Evolutionary conservation across 2,888 invertebrate genomes (phyloP).

Genomic region (Spisula subtruncata): DNA sequence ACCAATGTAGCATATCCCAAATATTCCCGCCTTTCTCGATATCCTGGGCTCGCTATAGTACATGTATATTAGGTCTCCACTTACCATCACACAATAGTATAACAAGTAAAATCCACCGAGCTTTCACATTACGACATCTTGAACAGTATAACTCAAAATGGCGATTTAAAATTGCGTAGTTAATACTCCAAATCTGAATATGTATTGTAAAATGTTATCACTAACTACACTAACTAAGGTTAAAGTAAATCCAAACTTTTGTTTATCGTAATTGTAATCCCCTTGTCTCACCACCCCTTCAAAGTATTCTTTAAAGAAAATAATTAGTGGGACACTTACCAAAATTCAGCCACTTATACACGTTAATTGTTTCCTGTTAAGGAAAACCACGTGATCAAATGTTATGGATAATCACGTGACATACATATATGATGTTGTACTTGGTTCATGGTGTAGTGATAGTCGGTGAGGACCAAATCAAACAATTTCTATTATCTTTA

Average conservation of each 20-base stretch:
- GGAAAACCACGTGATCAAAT: no score
- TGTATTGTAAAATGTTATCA: background rate
- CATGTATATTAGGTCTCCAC: no score
- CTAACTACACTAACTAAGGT: background rate
- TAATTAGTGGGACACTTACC: slow-evolving; percentile 6
- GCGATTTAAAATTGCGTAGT: background rate
- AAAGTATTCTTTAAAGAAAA: background rate
- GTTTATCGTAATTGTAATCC: background rate
- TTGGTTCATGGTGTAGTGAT: background rate
- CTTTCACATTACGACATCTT: background rate
- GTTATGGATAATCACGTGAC: slow-evolving; percentile 27
- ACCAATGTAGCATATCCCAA: no score
- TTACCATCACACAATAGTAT: no score
- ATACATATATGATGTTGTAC: background rate
- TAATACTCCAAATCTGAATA: background rate
- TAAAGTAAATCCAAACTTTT: background rate
- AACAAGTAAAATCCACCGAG: no score
- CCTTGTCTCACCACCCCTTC: background rate
- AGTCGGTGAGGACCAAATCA: background rate
- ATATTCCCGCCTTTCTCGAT: no score
- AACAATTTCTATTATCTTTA: slow-evolving; percentile 9
- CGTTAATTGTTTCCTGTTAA: slow-evolving; percentile 18
- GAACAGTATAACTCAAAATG: background rate
- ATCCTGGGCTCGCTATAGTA: no score
- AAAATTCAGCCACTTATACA: background rate